Percentiles rank a stretch among this genome's conserved stretches.
phyloP scores from a whole-genome alignment of 2,888 invertebrate species.

The Amphipyra berbera region DNA sequence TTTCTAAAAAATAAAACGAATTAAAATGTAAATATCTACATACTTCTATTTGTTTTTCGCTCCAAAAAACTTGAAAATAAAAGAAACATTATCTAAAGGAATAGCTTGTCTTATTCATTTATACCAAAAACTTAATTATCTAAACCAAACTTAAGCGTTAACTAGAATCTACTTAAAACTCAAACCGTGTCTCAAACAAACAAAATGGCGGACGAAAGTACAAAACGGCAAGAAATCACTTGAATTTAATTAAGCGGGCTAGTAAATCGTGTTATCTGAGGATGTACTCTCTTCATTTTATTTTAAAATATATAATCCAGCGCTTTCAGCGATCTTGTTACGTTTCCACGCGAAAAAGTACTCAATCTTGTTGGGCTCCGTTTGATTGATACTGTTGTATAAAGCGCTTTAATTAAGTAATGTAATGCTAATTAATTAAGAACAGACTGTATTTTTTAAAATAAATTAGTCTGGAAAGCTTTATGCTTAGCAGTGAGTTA shows the following conservation, averaged over 20 bases:
- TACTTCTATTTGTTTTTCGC: not conserved
- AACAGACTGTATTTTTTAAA: too few relatives aligned
- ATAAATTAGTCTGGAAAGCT: too few relatives aligned
- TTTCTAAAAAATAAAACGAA: too few relatives aligned
- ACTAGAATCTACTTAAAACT: constrained; percentile 31
- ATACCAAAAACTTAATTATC: constrained; percentile 16
- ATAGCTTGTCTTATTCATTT: too few relatives aligned
- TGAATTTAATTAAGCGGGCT: constrained; percentile 41
- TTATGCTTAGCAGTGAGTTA: too few relatives aligned
- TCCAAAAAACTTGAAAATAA: not conserved
- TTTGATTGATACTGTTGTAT: constrained; percentile 35
- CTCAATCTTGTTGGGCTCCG: constrained; percentile 20
- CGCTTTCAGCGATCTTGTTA: constrained; percentile 24
- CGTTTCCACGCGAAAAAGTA: constrained; percentile 7
- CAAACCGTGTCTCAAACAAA: constrained; percentile 24
- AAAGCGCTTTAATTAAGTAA: too few relatives aligned
- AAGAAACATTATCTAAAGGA: too few relatives aligned
- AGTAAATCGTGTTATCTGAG: constrained; percentile 38
- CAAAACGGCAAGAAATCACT: constrained; percentile 34
- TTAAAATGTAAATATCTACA: too few relatives aligned
- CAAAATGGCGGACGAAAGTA: constrained; percentile 15
- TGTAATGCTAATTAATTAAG: too few relatives aligned
- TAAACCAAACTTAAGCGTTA: constrained; percentile 22
- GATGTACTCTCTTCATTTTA: constrained; percentile 16
- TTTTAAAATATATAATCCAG: constrained; percentile 35